Percentiles rank a stretch among this genome's conserved stretches.
Conservation (phyloP, 2,797 vertebrate genomes). For the Hozukius guyotensis region DNA sequence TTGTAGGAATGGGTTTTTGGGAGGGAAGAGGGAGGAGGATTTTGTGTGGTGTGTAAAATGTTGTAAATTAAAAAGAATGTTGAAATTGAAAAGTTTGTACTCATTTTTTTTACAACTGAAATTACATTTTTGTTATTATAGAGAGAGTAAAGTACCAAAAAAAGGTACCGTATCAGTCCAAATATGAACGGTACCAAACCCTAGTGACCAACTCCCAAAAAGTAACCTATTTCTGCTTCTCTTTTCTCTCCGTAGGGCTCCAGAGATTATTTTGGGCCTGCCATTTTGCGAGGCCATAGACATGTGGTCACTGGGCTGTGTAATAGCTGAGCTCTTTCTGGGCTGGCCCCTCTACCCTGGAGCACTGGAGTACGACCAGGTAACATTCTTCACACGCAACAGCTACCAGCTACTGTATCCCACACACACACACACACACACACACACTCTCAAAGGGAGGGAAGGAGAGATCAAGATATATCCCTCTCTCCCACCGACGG, state of each 20-base stretch:
- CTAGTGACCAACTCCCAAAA: background rate
- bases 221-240: conserved; percentile 36
- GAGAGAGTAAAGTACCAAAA: background rate
- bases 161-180: background rate
- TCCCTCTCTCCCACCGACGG: fast-evolving
- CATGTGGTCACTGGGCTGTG: conserved; percentile 99
- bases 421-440: background rate
- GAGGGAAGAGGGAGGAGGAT: background rate
- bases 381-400: conserved; percentile 67
- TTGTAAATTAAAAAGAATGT: background rate
- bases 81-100: background rate
- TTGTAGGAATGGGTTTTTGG: background rate
- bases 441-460: background rate
- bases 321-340: conserved; percentile 97
- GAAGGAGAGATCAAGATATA: background rate
- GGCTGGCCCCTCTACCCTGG: conserved; percentile 99
- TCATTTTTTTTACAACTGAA: background rate
- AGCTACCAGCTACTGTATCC: too few relatives aligned
- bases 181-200: background rate
- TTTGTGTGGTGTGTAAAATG: background rate
- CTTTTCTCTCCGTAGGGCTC: conserved; percentile 83
- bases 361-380: conserved; percentile 99
- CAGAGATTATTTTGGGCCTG: conserved; percentile 96
- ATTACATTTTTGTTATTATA: background rate
- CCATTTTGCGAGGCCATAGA: conserved; percentile 93